Percentiles rank a stretch among this genome's conserved stretches.
phyloP scores from a whole-genome alignment of 1,140 invertebrate species.

The Cyclina sinensis region DNA sequence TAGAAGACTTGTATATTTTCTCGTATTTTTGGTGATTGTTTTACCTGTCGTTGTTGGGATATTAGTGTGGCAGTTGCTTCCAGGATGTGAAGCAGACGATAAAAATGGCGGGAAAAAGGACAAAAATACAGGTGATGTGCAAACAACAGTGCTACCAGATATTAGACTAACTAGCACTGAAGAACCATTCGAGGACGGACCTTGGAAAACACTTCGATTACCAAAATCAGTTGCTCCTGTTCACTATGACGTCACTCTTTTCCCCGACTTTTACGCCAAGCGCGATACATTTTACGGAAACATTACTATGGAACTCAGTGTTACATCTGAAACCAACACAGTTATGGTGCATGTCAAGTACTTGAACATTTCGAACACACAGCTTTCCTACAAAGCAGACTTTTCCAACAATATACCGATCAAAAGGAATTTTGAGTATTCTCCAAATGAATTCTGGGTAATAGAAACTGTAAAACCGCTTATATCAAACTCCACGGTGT shows the following conservation, averaged over 20 bases:
- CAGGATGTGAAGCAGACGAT: conserved; percentile 24
- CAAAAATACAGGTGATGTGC: not conserved
- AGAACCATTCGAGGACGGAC: conserved; percentile 72
- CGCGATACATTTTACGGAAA: conserved; percentile 79
- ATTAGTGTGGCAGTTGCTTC: conserved; percentile 71
- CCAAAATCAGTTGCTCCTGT: conserved; percentile 90
- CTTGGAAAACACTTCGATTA: conserved; percentile 88
- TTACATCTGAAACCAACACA: conserved; percentile 79
- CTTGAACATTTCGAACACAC: conserved; percentile 82
- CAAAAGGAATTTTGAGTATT: conserved; percentile 87
- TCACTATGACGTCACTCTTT: conserved; percentile 92
- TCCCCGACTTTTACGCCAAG: conserved; percentile 89
- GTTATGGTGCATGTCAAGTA: conserved; percentile 85
- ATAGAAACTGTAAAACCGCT: conserved; percentile 87
- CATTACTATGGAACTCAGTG: conserved; percentile 75
- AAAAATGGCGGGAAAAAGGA: not conserved
- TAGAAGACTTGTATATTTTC: conserved; percentile 66
- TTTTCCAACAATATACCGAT: conserved; percentile 72
- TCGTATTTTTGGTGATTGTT: conserved; percentile 68
- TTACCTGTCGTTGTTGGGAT: conserved; percentile 72
- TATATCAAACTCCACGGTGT: conserved; percentile 75
- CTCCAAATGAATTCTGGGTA: conserved; percentile 90
- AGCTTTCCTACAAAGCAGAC: conserved; percentile 40
- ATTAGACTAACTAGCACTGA: conserved; percentile 29
- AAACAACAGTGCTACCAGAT: not conserved